These are phyloP conservation scores for Scatophagus argus DNA, from an alignment of 2,113 vertebrate genomes.

Conservation along the genomic window DNA sequence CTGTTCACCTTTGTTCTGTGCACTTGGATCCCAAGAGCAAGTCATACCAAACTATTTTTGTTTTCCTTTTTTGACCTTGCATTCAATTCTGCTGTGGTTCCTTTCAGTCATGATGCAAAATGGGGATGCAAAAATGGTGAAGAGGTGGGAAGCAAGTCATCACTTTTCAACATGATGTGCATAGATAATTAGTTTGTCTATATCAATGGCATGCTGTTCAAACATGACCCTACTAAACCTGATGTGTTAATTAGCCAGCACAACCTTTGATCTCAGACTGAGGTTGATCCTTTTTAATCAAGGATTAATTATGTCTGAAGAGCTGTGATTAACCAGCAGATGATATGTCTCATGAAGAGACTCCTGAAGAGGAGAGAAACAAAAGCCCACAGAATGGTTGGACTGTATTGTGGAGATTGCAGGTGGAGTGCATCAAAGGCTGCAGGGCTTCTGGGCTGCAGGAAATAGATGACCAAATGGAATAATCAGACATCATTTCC, in stretches of 20 bases:
- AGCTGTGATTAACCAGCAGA: conserved; percentile 55
- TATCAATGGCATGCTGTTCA: conserved; percentile 45
- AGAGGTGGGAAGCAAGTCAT: not conserved
- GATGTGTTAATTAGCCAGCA: conserved; percentile 61
- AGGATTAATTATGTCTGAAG: conserved; percentile 65
- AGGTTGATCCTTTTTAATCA: conserved; percentile 69
- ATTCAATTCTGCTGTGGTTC: not conserved
- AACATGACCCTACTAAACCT: conserved; percentile 43
- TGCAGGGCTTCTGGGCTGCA: not conserved
- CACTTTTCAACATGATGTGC: conserved; percentile 25
- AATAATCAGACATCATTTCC: not conserved
- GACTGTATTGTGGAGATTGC: not conserved
- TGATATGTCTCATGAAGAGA: conserved; percentile 25
- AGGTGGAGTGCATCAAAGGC: not conserved
- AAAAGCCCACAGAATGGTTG: conserved; percentile 22
- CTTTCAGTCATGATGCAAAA: not conserved
- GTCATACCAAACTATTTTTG: too few species aligned
- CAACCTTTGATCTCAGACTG: conserved; percentile 61
- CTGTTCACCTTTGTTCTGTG: not conserved
- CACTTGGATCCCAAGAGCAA: not conserved
- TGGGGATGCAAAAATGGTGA: not conserved
- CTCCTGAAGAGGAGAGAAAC: conserved; percentile 13
- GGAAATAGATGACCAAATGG: conserved; percentile 5
- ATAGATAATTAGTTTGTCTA: conserved; percentile 36
- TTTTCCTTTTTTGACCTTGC: too few species aligned